Evolutionary conservation across 2,888 invertebrate genomes (phyloP).

Genomic region (Bellardia bayeri): DNA sequence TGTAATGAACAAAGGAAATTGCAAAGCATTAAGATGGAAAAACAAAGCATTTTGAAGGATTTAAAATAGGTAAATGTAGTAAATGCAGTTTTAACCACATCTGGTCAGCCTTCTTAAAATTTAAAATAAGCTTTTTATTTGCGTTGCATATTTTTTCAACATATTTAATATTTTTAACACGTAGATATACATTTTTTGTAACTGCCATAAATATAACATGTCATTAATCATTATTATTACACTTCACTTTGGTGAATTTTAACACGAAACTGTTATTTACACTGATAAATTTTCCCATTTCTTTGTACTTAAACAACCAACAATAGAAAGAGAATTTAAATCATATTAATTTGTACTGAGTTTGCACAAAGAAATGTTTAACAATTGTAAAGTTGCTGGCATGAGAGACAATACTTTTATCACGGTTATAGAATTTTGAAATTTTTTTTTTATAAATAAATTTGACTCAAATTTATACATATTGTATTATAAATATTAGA

Average conservation of each 20-base stretch:
- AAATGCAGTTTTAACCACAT: too few relatives aligned
- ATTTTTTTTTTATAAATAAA: too few relatives aligned
- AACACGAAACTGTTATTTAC: conserved; percentile 34
- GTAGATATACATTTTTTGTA: conserved; percentile 15
- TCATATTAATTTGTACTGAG: not conserved
- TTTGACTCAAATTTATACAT: too few relatives aligned
- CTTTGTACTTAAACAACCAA: not conserved
- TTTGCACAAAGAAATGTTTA: not conserved
- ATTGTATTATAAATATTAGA: too few relatives aligned
- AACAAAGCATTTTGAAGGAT: too few relatives aligned
- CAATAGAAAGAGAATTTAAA: not conserved
- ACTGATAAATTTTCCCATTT: not conserved
- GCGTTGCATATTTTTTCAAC: not conserved
- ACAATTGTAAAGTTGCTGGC: too few relatives aligned
- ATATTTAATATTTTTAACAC: conserved; percentile 49
- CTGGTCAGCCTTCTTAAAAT: not conserved
- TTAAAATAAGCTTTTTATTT: not conserved
- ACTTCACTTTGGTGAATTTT: conserved; percentile 17
- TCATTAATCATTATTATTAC: conserved; percentile 55
- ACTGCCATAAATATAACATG: conserved; percentile 34
- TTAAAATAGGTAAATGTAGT: too few relatives aligned
- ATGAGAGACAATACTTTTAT: too few relatives aligned
- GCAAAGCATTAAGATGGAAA: too few relatives aligned
- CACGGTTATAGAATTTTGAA: too few relatives aligned
- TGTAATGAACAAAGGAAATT: too few relatives aligned